phyloP scores from a whole-genome alignment of 2,888 invertebrate species.

The Pyrgus malvae region DNA sequence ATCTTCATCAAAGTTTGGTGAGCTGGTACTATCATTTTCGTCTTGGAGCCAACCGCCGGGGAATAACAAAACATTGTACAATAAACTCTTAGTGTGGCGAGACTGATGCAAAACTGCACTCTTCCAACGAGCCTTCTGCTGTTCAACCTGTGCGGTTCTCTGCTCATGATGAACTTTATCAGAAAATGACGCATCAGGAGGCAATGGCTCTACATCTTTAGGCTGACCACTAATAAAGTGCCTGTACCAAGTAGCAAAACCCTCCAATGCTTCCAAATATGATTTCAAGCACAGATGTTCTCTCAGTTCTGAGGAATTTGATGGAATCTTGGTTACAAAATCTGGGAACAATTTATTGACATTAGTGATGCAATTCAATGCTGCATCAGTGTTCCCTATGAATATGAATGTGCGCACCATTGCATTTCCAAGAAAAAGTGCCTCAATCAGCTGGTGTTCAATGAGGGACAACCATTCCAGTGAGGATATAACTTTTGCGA shows the following conservation, averaged over 20 bases:
- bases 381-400: slow-evolving; percentile 91
- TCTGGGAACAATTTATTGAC: slow-evolving; percentile 65
- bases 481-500: slow-evolving; percentile 74
- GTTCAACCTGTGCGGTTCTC: slow-evolving; percentile 88
- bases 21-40: slow-evolving; percentile 77
- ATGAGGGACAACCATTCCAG: slow-evolving; percentile 94
- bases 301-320: slow-evolving; percentile 79
- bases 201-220: slow-evolving; percentile 82
- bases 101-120: slow-evolving; percentile 87
- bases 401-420: slow-evolving; percentile 93
- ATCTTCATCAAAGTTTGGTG: slow-evolving; percentile 65
- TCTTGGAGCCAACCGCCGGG: slow-evolving; percentile 96
- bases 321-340: slow-evolving; percentile 61
- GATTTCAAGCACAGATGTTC: slow-evolving; percentile 94
- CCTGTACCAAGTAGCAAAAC: slow-evolving; percentile 94
- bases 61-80: slow-evolving; percentile 94
- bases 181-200: slow-evolving; percentile 86
- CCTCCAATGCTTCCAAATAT: slow-evolving; percentile 93
- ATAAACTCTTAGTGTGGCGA: slow-evolving; percentile 87
- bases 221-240: slow-evolving; percentile 92
- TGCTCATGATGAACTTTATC: slow-evolving; percentile 95
- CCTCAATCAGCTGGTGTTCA: slow-evolving; percentile 89
- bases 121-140: slow-evolving; percentile 90
- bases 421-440: slow-evolving; percentile 93
- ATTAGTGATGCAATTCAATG: slow-evolving; percentile 85